phyloP scores from a whole-genome alignment of 2,113 vertebrate genomes.

The Sapajus apella region DNA sequence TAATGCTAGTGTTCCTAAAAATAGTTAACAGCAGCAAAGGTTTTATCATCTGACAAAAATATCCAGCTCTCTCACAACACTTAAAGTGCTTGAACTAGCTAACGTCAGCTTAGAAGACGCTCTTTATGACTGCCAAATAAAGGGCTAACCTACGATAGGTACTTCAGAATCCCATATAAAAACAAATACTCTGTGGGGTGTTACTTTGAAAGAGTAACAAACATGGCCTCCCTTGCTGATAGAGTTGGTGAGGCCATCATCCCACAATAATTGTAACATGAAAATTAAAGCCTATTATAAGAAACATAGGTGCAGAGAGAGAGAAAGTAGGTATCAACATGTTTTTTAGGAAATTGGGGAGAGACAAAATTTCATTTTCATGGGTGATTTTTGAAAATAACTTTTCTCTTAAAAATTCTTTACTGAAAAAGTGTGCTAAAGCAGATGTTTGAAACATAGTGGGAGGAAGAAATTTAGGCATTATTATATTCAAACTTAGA shows the following conservation, averaged over 20 bases:
- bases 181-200: background rate
- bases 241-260: background rate
- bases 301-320: background rate
- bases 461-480: background rate
- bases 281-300: background rate
- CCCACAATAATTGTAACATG: background rate
- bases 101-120: background rate
- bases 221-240: background rate
- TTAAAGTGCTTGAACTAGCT: background rate
- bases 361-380: background rate
- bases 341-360: background rate
- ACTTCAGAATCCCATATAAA: background rate
- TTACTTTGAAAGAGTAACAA: background rate
- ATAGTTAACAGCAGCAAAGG: background rate
- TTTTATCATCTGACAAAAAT: background rate
- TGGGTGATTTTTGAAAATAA: background rate
- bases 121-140: background rate
- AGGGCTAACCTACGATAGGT: background rate
- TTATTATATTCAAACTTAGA: background rate
- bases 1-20: background rate
- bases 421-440: background rate
- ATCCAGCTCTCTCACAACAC: background rate
- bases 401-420: background rate
- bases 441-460: background rate
- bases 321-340: background rate